phyloP scores from a whole-genome alignment of 2,888 invertebrate genomes.

The Neocrepidodera transversa region DNA sequence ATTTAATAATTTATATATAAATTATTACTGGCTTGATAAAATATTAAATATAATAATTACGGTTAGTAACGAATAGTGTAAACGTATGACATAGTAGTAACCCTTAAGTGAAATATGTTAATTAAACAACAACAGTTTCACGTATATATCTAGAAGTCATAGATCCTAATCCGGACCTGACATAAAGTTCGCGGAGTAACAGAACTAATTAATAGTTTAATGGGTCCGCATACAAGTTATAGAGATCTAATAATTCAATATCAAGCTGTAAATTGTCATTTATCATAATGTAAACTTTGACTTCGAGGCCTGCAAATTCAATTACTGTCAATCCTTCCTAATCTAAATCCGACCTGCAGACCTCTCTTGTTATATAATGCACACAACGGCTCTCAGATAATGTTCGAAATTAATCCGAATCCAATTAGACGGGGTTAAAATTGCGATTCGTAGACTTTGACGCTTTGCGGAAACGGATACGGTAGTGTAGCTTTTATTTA shows the following conservation, averaged over 20 bases:
- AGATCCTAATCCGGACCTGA: conserved; percentile 22
- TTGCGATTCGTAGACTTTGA: conserved; percentile 34
- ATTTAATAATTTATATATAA: too few species aligned
- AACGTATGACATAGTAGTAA: neutral
- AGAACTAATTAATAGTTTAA: conserved; percentile 56
- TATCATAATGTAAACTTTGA: conserved; percentile 60
- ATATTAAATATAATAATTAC: neutral
- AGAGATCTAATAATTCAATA: conserved; percentile 58
- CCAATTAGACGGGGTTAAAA: conserved; percentile 46
- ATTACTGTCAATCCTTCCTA: conserved; percentile 53
- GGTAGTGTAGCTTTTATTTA: conserved; percentile 32
- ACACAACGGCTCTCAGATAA: conserved; percentile 42
- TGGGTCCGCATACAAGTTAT: conserved; percentile 52
- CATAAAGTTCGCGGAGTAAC: conserved; percentile 25
- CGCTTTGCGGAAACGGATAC: conserved; percentile 30
- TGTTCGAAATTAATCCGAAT: conserved; percentile 49
- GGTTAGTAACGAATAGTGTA: neutral
- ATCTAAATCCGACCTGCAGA: conserved; percentile 46
- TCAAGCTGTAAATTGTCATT: conserved; percentile 58
- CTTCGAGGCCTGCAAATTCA: conserved; percentile 58
- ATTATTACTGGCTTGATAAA: neutral
- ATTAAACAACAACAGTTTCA: too few species aligned
- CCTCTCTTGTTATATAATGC: conserved; percentile 45
- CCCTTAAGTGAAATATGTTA: too few species aligned
- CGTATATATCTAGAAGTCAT: too few species aligned